Base-by-base conservation (phyloP, 30 jellyfish, hydroid and myxozoan species). In the Aurelia sp. region DNA sequence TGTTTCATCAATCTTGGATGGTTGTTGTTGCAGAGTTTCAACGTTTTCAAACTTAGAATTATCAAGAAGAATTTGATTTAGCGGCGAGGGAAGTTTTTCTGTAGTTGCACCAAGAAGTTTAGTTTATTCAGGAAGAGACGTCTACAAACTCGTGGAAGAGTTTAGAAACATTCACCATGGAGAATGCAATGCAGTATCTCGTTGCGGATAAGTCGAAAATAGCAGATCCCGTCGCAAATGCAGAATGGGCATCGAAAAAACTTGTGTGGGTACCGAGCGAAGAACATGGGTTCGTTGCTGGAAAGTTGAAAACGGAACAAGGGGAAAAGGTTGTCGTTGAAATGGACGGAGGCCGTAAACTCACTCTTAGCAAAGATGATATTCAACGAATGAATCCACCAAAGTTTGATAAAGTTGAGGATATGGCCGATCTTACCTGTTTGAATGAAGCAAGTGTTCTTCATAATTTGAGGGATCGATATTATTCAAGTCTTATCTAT, bases 351-450 rank as follows among this genome's bases (percentile, higher is more conserved):
- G 99, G 99, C 30, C 92, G 88, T 57, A 83, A 73, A 61, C 97
- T 73, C 41, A 83, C 97, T 41, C 81, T 86, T 89, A 95, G 92
- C 89, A 88, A 92, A 53, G 99, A 96, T 91, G 99, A 96, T 64
- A 85, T 96, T 78, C 99, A 96, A 74, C 62, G 98, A 27, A 96
- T 96, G 99, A 96, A 96, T 69, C 99, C 99, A 27, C 99, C 99
- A 66, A 96, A 96, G 62, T 96, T 92, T 73, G 98, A 86, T 60
- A 91, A 91, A 70, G 98, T 87, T n/a, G 99, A 92, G 70, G 99
- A 96, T 69, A 96, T 96, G 99, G 98, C 99, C 8, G 98, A 91
- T 72, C 78, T 96, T 79, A 96, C 99, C 11, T 92, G 98, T 88
- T 91, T 96, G 55, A 96, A 96, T 78, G 99, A 96, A 72, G 99